phyloP scores from a whole-genome alignment of 2,113 vertebrate species.

The Anser brachyrhynchus region DNA sequence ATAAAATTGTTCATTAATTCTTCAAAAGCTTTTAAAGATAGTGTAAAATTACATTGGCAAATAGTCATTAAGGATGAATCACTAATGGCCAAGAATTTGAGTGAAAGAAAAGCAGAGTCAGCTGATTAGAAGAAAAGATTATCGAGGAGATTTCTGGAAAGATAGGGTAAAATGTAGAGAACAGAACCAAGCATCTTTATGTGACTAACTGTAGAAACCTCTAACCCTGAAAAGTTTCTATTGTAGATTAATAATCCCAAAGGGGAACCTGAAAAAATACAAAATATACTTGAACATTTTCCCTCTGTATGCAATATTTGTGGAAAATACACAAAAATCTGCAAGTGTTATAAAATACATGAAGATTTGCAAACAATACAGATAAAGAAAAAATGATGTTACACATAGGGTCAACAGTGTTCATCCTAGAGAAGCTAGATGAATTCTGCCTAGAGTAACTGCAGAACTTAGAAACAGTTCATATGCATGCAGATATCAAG shows the following conservation, averaged over 20 bases:
- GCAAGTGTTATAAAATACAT: background rate
- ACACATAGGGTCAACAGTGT: too few species aligned
- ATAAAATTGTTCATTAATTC: slow-evolving; percentile 43
- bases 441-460: background rate
- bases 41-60: background rate
- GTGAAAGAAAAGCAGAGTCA: slow-evolving; percentile 22
- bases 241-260: background rate
- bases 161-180: background rate
- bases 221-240: background rate
- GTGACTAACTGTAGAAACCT: background rate
- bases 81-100: slow-evolving; percentile 7
- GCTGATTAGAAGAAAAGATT: background rate
- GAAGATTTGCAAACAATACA: background rate
- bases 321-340: background rate
- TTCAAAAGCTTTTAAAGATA: slow-evolving; percentile 8
- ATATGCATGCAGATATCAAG: background rate
- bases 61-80: slow-evolving; percentile 15
- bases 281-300: background rate
- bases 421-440: background rate
- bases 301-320: background rate
- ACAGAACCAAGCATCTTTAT: background rate
- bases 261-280: background rate
- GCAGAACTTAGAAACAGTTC: background rate
- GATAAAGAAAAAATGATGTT: background rate
- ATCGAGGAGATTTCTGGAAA: background rate